Evolutionary conservation across 2,113 vertebrate genomes (phyloP).

Genomic region (Glaucomys volans): DNA sequence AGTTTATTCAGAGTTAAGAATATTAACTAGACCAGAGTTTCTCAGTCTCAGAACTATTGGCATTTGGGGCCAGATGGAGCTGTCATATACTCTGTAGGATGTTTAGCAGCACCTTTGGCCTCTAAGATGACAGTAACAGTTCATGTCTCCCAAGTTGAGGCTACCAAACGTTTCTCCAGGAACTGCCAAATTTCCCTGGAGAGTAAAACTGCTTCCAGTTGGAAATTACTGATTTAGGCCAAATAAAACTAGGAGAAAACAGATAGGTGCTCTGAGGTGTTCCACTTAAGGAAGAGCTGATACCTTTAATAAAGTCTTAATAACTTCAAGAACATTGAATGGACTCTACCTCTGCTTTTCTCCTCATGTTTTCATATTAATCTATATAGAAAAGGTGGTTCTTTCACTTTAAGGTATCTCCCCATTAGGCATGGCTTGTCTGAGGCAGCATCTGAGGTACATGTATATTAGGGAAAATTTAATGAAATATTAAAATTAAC

Average conservation of each 20-base stretch:
- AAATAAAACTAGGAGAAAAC: not conserved
- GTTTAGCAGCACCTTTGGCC: not conserved
- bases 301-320: not conserved
- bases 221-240: not conserved
- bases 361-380: not conserved
- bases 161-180: not conserved
- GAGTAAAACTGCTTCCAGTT: not conserved
- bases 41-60: not conserved
- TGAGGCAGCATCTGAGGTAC: not conserved
- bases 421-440: not conserved
- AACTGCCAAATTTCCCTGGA: rapidly evolving
- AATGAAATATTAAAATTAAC: not conserved
- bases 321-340: not conserved
- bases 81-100: not conserved
- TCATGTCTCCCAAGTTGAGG: not conserved
- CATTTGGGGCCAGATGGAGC: not conserved
- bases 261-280: not conserved
- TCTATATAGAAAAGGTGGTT: not conserved
- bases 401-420: not conserved
- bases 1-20: not conserved
- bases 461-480: not conserved
- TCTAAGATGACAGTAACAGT: not conserved
- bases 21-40: not conserved
- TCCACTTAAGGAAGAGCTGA: not conserved
- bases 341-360: not conserved